A percentile compares a stretch with the other conserved stretches of the same genome.
These are phyloP conservation scores for Acromyrmex echinatior DNA, from an alignment of 1,140 invertebrate species.

Conservation along the genomic window DNA sequence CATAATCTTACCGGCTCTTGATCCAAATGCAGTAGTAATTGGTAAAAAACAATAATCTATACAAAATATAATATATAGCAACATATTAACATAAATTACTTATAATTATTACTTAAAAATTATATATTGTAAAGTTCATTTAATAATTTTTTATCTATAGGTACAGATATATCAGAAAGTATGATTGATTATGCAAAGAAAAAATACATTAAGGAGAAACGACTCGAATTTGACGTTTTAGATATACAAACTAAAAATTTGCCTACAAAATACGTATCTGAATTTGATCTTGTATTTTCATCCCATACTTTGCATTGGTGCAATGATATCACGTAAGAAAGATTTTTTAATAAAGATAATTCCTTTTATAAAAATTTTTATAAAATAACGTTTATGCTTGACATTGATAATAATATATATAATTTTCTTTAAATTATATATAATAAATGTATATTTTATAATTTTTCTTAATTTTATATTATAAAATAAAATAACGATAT, in stretches of 20 bases:
- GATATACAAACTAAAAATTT: slow-evolving; percentile 25
- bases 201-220: neutral
- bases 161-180: neutral
- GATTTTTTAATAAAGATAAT: neutral
- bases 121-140: neutral
- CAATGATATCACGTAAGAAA: slow-evolving; percentile 1
- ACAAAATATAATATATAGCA: neutral
- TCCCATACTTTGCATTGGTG: slow-evolving; percentile 14
- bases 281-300: slow-evolving; percentile 17
- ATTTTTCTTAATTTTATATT: neutral
- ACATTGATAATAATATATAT: neutral
- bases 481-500: neutral
- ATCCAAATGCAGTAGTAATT: neutral
- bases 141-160: neutral
- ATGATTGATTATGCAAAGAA: neutral
- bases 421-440: neutral
- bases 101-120: neutral
- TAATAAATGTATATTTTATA: neutral
- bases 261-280: neutral
- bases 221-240: neutral
- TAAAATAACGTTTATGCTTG: neutral
- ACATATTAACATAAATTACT: neutral
- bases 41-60: neutral
- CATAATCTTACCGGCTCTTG: neutral
- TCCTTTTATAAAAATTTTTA: neutral